Conservation (phyloP, 2,888 invertebrate genomes). For the Germaria angustata region DNA sequence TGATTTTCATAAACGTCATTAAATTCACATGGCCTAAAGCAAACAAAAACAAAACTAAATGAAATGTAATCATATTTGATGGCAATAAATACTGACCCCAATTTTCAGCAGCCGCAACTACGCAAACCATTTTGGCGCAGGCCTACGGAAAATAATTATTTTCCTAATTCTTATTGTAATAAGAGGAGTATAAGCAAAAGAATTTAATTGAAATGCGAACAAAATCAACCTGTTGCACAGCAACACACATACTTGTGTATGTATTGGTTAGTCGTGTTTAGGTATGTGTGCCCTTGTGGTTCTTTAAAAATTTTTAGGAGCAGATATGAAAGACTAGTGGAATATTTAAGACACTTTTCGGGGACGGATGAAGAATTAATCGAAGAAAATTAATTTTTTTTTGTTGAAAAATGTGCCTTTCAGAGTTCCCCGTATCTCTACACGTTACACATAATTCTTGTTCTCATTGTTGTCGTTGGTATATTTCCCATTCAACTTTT, state of each 20-base stretch:
- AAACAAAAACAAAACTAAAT: constrained; percentile 16
- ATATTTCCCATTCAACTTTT: background rate
- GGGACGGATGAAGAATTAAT: constrained; percentile 2
- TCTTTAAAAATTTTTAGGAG: too few species aligned
- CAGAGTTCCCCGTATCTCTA: background rate
- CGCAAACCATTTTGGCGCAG: background rate
- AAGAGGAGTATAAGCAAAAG: too few species aligned
- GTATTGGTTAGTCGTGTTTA: background rate
- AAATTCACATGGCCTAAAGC: constrained; percentile 1
- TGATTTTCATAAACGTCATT: constrained; percentile 49
- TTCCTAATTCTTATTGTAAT: too few species aligned
- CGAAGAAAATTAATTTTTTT: constrained; percentile 16
- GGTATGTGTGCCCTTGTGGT: background rate
- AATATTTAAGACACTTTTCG: constrained; percentile 45
- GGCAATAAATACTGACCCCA: constrained; percentile 54
- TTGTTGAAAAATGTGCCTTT: constrained; percentile 11
- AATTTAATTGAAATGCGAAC: background rate
- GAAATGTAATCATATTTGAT: constrained; percentile 49
- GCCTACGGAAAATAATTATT: background rate
- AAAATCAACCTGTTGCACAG: constrained; percentile 42
- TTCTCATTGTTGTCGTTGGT: background rate
- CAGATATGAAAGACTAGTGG: constrained; percentile 4
- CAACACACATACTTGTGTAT: too few species aligned
- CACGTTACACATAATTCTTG: constrained; percentile 35
- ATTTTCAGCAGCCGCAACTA: constrained; percentile 22